phyloP scores from a whole-genome alignment of 2,113 vertebrate genomes.

The Amazona vittata region DNA sequence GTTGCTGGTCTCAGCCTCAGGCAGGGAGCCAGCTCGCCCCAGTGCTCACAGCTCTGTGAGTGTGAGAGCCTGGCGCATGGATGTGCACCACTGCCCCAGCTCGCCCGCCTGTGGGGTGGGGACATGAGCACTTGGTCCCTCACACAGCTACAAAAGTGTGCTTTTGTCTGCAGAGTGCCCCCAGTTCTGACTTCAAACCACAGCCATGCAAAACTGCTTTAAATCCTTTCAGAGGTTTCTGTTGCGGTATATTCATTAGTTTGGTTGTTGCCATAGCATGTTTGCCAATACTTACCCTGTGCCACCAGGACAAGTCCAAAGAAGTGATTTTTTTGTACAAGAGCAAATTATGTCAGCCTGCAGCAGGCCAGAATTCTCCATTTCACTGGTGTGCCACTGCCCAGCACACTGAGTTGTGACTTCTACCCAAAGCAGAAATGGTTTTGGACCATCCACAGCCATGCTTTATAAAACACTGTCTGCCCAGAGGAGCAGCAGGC shows the following conservation, averaged over 20 bases:
- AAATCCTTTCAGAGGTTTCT: neutral
- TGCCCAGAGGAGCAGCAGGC: neutral
- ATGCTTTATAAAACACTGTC: neutral
- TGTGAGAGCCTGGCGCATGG: neutral
- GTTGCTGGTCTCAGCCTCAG: neutral
- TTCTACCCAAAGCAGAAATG: neutral
- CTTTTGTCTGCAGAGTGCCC: neutral
- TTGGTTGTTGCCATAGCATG: neutral
- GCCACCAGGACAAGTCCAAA: neutral
- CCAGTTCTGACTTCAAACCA: neutral
- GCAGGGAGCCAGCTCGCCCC: neutral
- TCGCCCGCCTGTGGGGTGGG: fast-evolving
- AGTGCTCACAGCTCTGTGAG: neutral
- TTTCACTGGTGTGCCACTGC: neutral
- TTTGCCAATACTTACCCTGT: neutral
- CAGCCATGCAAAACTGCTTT: neutral
- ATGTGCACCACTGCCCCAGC: neutral
- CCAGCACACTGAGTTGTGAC: neutral
- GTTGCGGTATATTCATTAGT: neutral
- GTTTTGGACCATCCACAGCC: neutral
- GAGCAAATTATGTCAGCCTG: neutral
- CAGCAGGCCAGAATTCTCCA: neutral
- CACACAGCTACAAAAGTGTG: fast-evolving
- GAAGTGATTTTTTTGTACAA: neutral
- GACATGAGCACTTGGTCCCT: neutral